Evolutionary conservation across 2,888 invertebrate genomes (phyloP).

Genomic region (Chrysolina oricalcia): DNA sequence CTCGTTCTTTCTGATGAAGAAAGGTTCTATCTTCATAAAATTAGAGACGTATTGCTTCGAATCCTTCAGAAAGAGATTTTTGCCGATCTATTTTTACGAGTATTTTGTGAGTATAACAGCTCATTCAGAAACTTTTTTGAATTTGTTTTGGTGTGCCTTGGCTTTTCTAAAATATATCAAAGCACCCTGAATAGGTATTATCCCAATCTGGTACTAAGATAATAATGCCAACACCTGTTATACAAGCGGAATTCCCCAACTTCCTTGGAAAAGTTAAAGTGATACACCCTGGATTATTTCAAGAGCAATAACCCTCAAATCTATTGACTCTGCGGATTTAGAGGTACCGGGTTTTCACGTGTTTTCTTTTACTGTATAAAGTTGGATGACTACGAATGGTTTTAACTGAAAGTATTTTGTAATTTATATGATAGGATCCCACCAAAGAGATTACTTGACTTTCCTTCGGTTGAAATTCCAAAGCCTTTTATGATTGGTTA

Average conservation of each 20-base stretch:
- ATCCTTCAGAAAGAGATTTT: too few relatives aligned
- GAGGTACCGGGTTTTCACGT: background rate
- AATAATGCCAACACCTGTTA: background rate
- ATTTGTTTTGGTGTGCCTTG: too few relatives aligned
- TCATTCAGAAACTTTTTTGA: too few relatives aligned
- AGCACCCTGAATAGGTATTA: background rate
- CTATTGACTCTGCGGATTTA: background rate
- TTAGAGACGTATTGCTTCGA: too few relatives aligned
- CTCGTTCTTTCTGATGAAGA: too few relatives aligned
- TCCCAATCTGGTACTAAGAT: background rate
- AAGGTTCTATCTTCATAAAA: too few relatives aligned
- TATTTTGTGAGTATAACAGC: too few relatives aligned
- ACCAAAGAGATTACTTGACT: background rate
- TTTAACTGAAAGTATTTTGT: background rate
- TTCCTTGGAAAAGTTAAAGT: conserved; percentile 2
- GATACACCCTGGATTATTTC: background rate
- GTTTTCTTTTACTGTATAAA: background rate
- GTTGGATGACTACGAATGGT: background rate
- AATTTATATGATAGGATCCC: background rate
- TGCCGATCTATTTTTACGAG: too few relatives aligned
- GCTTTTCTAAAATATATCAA: background rate
- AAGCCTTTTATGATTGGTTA: background rate
- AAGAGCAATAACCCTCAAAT: background rate
- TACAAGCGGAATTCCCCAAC: background rate
- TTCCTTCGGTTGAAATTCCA: background rate